Evolutionary conservation across 1,140 invertebrate genomes (phyloP), one percentile per base, ranked within the genome.

Genomic region (Drosophila kohkoa): DNA sequence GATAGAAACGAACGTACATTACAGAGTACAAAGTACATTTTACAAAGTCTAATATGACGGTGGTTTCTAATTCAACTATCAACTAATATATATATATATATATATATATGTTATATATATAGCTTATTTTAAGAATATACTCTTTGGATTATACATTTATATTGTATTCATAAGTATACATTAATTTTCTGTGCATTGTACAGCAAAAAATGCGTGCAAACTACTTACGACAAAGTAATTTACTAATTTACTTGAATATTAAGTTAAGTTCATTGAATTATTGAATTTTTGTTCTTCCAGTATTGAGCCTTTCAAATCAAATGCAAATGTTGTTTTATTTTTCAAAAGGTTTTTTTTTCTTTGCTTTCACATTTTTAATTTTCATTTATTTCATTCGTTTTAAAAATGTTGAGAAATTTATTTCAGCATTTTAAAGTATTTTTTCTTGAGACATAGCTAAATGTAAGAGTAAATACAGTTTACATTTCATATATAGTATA

Each of bases 21-120:
- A 70, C 69, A 78, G 54, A 38, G 41, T 82, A 79, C 60, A 64
- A 70, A 81, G 67, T 87, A 86, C 79, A 82, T 79, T 76, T 81
- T 87, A 82, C 77, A 88, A 86, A 88, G 80, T 88, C 83, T 88
- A 88, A 88, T 78, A 88, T 88, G 83, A 89, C 83, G 83, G 83
- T 88, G 83, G 83, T 88, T 88, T 88, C 85, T 88, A 88, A 89
- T 67, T 88, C 77, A 81, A 83, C 85, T 88, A 83, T 89, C 11
- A 65, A 62, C 85, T 88, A 88, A 78, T 82, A 64, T 74, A 74
- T 58, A 15, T 15, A 15, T 62, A 46, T 74, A 52, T 58, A 43
- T 67, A 43, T 45, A 71, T 55, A 60, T 13, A 65, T 25, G 3
- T 25, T 25, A 15, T 49, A 58, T 52, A 25, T 75, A 77, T n/a